Base-by-base conservation (phyloP, 1,140 invertebrate genomes). In the Drosophila setifemur region DNA sequence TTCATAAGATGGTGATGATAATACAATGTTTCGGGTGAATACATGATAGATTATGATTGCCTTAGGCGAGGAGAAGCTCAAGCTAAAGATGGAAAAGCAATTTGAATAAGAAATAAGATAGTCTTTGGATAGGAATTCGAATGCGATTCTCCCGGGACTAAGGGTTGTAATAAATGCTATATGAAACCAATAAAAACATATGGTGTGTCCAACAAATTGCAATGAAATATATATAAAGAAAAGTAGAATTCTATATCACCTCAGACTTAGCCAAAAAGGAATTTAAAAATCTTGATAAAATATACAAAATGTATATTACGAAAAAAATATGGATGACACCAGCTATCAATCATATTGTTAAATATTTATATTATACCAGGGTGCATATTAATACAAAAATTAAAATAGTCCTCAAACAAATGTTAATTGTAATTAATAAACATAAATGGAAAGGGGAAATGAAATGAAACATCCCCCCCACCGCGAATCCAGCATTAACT, bases 1-100 rank as follows among this genome's bases (percentile, higher is more conserved):
- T 58, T 64, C 61, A 66, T 64, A 66, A 66, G 61, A 66, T 45
- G 61, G 60, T 66, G 70, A 60, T 76, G 74, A 79, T 66, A 50
- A 82, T 63, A 52, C 48, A 44, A 50, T 70, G 53, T 66, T 76
- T 42, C 26, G 43, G 58, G 60, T n/a, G 25, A 39, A 64, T 63
- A 48, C 68, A 55, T 60, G 58, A 64, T 53, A 49, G 43, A 48
- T 67, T 69, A 78, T 73, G 61, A 64, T 73, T 49, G 55, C 58
- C 44, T 33, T 29, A 29, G 60, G 11, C 28, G 18, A 23, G 23
- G 9, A n/a, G 18, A 12, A 26, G 23, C 29, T 25, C 16, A 6
- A 12, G 19, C n/a, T n/a, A n/a, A 28, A 37, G 25, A 64, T 48
- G 25, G 25, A 64, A 64, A 64, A 48, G 14, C 40, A 48, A 61